Evolutionary conservation across 2,888 invertebrate genomes (phyloP).

Genomic region (Stomorhina lunata): DNA sequence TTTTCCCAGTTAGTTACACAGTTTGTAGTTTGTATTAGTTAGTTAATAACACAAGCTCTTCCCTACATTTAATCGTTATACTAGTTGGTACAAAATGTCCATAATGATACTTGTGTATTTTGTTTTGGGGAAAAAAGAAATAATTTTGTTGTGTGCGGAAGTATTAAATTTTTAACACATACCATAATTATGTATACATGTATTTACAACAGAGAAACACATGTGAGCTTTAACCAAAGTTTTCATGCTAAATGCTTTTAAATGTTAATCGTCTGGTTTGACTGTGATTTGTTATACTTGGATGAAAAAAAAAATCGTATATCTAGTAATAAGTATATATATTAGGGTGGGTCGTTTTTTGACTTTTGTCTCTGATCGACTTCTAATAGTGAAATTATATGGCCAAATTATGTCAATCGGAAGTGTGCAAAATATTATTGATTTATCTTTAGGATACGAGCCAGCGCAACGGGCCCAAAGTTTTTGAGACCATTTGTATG

Average conservation of each 20-base stretch:
- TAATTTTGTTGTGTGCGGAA: conserved; percentile 1
- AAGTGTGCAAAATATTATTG: too few species aligned
- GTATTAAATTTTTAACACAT: conserved; percentile 5
- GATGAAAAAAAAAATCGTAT: background rate
- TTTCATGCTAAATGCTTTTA: background rate
- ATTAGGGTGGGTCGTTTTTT: too few species aligned
- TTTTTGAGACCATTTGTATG: too few species aligned
- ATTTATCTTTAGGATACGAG: too few species aligned
- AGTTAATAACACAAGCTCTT: conserved; percentile 5
- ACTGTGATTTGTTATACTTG: background rate
- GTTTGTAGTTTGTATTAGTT: conserved; percentile 6
- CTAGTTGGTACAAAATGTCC: background rate
- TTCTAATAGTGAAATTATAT: too few species aligned
- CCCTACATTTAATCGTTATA: background rate
- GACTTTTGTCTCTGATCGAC: too few species aligned
- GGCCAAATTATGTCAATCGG: too few species aligned
- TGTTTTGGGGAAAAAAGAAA: background rate
- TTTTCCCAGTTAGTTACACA: too few species aligned
- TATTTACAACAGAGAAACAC: background rate
- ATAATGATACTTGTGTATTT: conserved; percentile 3
- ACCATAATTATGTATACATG: background rate
- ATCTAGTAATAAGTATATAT: too few species aligned
- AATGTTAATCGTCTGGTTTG: conserved; percentile 34
- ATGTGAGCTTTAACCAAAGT: background rate
- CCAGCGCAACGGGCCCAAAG: too few species aligned